These are phyloP conservation scores for Monopterus albus DNA, from an alignment of 2,113 vertebrate species.

Conservation along the genomic window DNA sequence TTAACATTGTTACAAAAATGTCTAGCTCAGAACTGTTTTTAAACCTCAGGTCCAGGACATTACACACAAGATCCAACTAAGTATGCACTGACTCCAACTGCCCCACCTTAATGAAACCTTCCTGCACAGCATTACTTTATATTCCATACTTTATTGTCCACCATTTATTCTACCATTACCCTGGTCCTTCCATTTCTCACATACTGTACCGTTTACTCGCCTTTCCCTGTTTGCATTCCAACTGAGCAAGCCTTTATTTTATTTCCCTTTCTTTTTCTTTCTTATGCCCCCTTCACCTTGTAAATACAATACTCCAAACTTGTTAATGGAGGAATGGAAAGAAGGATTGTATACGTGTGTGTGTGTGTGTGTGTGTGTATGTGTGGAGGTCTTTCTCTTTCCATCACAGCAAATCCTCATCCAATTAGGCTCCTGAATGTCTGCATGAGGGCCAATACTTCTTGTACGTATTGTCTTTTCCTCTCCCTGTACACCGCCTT, in stretches of 20 bases:
- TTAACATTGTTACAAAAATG: no score
- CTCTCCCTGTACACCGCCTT: constrained; percentile 20
- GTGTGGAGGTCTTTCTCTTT: constrained; percentile 60
- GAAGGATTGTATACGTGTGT: no score
- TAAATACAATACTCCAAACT: constrained; percentile 54
- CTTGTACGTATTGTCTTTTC: constrained; percentile 53
- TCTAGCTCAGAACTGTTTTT: background rate
- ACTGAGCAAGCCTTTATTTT: constrained; percentile 48
- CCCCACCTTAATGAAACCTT: constrained; percentile 22
- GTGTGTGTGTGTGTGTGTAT: no score
- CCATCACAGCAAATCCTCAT: constrained; percentile 60
- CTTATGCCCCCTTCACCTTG: constrained; percentile 10
- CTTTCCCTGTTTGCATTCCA: constrained; percentile 59
- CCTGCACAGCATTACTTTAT: constrained; percentile 14
- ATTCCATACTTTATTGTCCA: constrained; percentile 26
- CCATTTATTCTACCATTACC: constrained; percentile 46
- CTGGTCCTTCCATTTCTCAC: constrained; percentile 5
- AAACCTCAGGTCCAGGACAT: background rate
- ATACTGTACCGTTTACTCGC: constrained; percentile 5
- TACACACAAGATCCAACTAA: no score
- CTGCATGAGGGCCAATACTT: constrained; percentile 33
- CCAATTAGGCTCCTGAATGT: constrained; percentile 56
- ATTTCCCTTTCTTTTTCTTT: constrained; percentile 33
- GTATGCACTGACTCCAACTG: background rate
- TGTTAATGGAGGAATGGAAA: constrained; percentile 60